Base-by-base conservation (phyloP, 2,113 vertebrate genomes). In the Aix galericulata region DNA sequence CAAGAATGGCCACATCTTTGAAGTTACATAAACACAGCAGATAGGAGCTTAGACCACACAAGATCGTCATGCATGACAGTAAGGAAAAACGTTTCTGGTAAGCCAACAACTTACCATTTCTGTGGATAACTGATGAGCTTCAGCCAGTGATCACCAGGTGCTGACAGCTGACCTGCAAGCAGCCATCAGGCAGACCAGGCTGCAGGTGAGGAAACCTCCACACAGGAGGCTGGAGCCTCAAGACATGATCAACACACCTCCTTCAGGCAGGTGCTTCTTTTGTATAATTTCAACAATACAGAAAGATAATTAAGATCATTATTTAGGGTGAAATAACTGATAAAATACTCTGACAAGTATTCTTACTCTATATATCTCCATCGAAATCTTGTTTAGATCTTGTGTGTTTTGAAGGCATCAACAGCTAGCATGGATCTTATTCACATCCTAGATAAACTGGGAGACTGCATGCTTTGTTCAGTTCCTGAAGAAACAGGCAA, bases 191-290 rank as follows among this genome's bases (percentile, higher is more conserved):
- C 55, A 92, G 64, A 58, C 20, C 50, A 32, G 3, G 1, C 6
- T 2, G 34, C 4, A 3, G 27, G 23, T 29, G 32, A 52, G 53
- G 11, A 75, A 81, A 42, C 23, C n/a, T 77, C n/a, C 12, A 22
- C 0, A 0, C 3, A 3, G 0, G 14, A 46, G 77, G 27, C 4
- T 0, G 4, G 44, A 56, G 38, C 50, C 25, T 48, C 9, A 71
- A 72, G 52, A 46, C 56, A 75, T 75, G 71, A 76, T 85, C 85
- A 64, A 63, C n/a, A 23, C 17, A 7, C 14, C 31, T 78, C 60
- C 31, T 59, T 84, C 46, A 73, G 77, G 78, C 74, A 85, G 69
- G 63, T 8, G 21, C 36, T 81, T 68, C 44, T 59, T 69, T 6
- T 3, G 5, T 75, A 9, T 23, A 20, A 85, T 84, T 82, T 87